These are phyloP conservation scores for Dolichoris vasculosae DNA, from an alignment of 1,140 invertebrate genomes.

Conservation along the genomic window DNA sequence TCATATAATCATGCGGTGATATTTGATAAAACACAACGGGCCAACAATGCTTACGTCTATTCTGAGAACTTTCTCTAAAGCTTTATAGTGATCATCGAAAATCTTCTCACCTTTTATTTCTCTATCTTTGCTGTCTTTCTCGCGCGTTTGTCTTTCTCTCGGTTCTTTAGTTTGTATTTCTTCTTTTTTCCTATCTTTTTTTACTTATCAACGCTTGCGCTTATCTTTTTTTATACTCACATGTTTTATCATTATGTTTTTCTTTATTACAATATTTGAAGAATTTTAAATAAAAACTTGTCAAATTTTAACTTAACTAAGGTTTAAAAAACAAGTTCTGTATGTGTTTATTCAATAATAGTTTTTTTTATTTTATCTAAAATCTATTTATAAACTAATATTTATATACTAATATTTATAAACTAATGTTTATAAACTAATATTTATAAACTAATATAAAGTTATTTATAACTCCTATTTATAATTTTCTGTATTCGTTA, in stretches of 20 bases:
- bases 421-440: too few species aligned
- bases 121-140: conserved; percentile 14
- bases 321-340: too few species aligned
- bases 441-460: too few species aligned
- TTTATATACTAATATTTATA: too few species aligned
- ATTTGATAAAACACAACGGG: conserved; percentile 9
- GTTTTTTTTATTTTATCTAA: background rate
- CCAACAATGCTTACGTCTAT: conserved; percentile 13
- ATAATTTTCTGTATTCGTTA: background rate
- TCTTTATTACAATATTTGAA: conserved; percentile 4
- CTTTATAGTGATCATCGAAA: conserved; percentile 15
- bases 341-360: background rate
- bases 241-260: background rate
- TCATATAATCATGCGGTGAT: conserved; percentile 43
- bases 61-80: conserved; percentile 58
- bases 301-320: background rate
- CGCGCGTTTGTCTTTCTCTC: background rate
- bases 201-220: background rate
- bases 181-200: background rate
- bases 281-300: conserved; percentile 2
- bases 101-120: conserved; percentile 20
- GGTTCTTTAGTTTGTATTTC: background rate
- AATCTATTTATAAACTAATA: too few species aligned
- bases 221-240: background rate
- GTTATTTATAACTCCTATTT: too few species aligned